Base-by-base conservation (phyloP, 2,797 vertebrate species). In the Sebastiscus tertius region DNA sequence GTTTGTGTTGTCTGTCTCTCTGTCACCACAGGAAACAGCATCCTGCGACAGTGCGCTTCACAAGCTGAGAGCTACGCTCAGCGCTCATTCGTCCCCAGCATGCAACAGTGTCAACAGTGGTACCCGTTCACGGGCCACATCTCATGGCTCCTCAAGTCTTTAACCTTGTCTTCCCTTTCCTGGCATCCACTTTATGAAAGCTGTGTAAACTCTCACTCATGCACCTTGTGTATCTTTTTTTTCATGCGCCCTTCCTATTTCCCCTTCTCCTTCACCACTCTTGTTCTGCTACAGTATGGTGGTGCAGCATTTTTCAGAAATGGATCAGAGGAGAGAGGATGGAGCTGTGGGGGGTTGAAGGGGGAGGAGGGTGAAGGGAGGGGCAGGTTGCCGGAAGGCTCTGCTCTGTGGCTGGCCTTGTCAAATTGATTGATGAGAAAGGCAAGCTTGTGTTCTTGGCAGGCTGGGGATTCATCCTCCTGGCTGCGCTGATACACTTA, bases 391-490 rank as follows among this genome's bases (percentile, higher is more conserved):
- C 88, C 46, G 78, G 84, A 79, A 87, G 85, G 85, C 86, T 90
- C 81, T 87, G 80, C 87, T 89, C 90, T 86, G 87, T 93, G 81
- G 81, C 88, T 90, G 89, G 73, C 91, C 91, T 86, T 95, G 93
- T 94, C 92, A 93, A 85, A 92, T 87, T 96, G 95, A 96, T 94
- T 94, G 94, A 96, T 96, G 93, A 93, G 90, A 88, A 89, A 93
- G 90, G 88, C 87, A 87, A 79, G 90, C 87, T 82, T 89, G 93
- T 92, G 93, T 90, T 92, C 87, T 89, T 94, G 92, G 81, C 94
- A 90, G 92, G 85, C 87, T 86, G 80, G 87, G 80, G 85, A 92
- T 91, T 89, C 90, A 88, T 93, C 92, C 87, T 92, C 83, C 89
- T 90, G 92, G 88, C 92, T 91, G 77, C 62, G 54, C 89, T 91